A percentile compares a stretch with the other conserved stretches of the same genome.
Evolutionary conservation across 2,797 vertebrate genomes (phyloP).

Genomic region (Lepilemur ruficaudatus): DNA sequence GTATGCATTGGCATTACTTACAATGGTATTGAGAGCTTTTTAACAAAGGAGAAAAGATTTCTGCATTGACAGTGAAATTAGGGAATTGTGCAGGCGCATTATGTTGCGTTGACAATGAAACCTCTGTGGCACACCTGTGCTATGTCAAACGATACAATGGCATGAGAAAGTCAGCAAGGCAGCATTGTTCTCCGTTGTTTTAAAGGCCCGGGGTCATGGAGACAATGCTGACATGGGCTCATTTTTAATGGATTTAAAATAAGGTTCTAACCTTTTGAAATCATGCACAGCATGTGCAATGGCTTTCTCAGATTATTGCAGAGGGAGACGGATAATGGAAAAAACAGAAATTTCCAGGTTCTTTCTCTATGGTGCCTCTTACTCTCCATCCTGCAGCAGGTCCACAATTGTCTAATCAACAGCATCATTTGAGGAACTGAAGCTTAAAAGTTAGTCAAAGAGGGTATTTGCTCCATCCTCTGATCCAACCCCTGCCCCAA

Average conservation of each 20-base stretch:
- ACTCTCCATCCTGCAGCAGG: neutral
- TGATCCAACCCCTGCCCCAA: neutral
- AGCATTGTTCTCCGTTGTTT: conserved; percentile 38
- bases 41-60: conserved; percentile 35
- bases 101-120: conserved; percentile 21
- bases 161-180: neutral
- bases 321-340: neutral
- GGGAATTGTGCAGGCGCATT: neutral
- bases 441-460: neutral
- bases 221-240: conserved; percentile 34
- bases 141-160: conserved; percentile 30
- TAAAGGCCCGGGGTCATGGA: conserved; percentile 46
- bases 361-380: neutral
- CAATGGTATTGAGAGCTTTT: conserved; percentile 12
- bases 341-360: neutral
- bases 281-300: neutral
- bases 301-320: neutral
- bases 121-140: conserved; percentile 9
- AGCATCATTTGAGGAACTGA: neutral
- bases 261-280: conserved; percentile 49
- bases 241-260: conserved; percentile 61
- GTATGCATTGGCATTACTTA: neutral
- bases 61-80: conserved; percentile 49
- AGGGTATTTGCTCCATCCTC: neutral
- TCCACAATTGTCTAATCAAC: neutral